Evolutionary conservation across 2,888 invertebrate genomes (phyloP).

Genomic region (Cryptops parisi): DNA sequence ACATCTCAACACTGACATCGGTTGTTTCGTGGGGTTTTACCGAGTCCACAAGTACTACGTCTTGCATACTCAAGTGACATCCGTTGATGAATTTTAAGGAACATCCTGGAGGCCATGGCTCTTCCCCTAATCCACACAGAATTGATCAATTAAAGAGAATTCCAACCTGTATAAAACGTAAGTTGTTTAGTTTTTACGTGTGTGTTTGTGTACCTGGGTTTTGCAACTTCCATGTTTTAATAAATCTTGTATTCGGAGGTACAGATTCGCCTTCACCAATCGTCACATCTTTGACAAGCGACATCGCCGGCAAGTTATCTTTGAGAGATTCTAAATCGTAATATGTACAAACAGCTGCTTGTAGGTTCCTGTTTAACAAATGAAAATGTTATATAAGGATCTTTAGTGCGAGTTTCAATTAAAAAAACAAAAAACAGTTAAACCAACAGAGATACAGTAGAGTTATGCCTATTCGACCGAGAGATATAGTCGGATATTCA

Average conservation of each 20-base stretch:
- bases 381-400: neutral
- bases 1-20: slow-evolving; percentile 62
- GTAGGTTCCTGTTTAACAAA: slow-evolving; percentile 64
- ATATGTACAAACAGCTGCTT: slow-evolving; percentile 89
- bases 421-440: too few species aligned
- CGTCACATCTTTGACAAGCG: slow-evolving; percentile 54
- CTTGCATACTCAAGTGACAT: slow-evolving; percentile 41
- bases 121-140: too few species aligned
- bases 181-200: too few species aligned
- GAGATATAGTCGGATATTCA: too few species aligned
- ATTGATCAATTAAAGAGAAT: too few species aligned
- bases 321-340: slow-evolving; percentile 68
- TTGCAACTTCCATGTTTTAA: slow-evolving; percentile 74
- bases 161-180: too few species aligned
- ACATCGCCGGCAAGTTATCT: slow-evolving; percentile 56
- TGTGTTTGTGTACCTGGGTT: slow-evolving; percentile 55
- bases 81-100: slow-evolving; percentile 60
- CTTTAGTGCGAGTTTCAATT: neutral
- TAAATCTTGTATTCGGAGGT: slow-evolving; percentile 57
- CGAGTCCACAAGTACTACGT: slow-evolving; percentile 48
- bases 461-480: too few species aligned
- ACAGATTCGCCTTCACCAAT: slow-evolving; percentile 62
- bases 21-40: slow-evolving; percentile 60
- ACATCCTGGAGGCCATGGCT: slow-evolving; percentile 67
- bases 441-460: too few species aligned